Base-by-base conservation (phyloP, 2,113 vertebrate species). In the Muntiacus muntjak region DNA sequence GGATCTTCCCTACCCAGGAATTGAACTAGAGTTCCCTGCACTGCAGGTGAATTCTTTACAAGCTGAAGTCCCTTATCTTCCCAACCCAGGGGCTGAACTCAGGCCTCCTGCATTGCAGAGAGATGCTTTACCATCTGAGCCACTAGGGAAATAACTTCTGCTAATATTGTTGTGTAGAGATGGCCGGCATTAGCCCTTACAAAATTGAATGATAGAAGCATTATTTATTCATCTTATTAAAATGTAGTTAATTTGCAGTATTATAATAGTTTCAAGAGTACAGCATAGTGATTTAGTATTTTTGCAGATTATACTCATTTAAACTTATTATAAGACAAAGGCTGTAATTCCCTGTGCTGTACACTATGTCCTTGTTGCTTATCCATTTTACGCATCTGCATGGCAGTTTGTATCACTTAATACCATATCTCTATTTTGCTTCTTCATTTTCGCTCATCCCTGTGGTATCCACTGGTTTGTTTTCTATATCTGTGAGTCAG, bases 151-250 rank as follows among this genome's bases (percentile, higher is more conserved):
- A 7, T 55, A 57, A 81, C 1, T 95, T 93, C 2, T 13, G 15
- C 81, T 92, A 84, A 12, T 43, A 87, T 3, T 95, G 21, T 33
- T 89, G 9, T 96, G 87, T 97, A 87, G n/a, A 96, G 13, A 71
- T 76, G 79, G 36, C 36, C 96, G 50, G 21, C 60, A 90, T 47
- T 97, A 98, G 71, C 81, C 91, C 17, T 55, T 83, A 89, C 7
- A 55, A 93, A 95, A 98, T 52, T 91, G 6, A 97, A 76, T 54
- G 96, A 60, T 19, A 85, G 97, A 79, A 94, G 40, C 12, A 67
- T 0, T 76, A 86, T 89, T 97, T 98, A 91, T n/a, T 64, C 15
- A 30, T 15, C 33, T 64, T 16, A 64, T 64, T 33, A 6, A 67
- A 67, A 4, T 67, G n/a, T 67, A 67, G 33, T 67, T n/a, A 8